A percentile compares a stretch with the other conserved stretches of the same genome.
Conservation (phyloP, 2,888 invertebrate genomes). For the Meghimatium bilineatum region DNA sequence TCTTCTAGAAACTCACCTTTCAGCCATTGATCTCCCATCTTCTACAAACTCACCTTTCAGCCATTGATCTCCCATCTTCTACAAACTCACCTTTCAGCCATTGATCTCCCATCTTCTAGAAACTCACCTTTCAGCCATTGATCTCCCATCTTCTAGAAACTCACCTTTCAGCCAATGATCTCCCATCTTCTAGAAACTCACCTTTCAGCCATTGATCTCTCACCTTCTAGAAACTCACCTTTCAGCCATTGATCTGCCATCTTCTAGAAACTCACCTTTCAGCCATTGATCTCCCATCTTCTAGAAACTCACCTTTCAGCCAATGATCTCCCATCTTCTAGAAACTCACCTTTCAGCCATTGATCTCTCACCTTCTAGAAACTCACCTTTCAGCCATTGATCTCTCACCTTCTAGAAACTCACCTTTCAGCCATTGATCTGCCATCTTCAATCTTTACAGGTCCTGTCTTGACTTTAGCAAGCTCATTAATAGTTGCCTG, state of each 20-base stretch:
- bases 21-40: conserved; percentile 97
- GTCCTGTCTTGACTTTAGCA: conserved; percentile 98
- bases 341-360: conserved; percentile 92
- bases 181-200: conserved; percentile 88
- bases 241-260: conserved; percentile 97
- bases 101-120: conserved; percentile 94
- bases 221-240: conserved; percentile 89
- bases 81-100: conserved; percentile 91
- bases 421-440: conserved; percentile 95
- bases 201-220: conserved; percentile 97
- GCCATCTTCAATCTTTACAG: conserved; percentile 97
- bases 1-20: conserved; percentile 89
- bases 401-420: conserved; percentile 85
- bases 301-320: conserved; percentile 88
- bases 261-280: conserved; percentile 88
- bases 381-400: conserved; percentile 93
- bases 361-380: conserved; percentile 93
- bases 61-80: conserved; percentile 98
- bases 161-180: conserved; percentile 95
- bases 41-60: conserved; percentile 89
- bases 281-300: conserved; percentile 98
- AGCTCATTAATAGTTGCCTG: conserved; percentile 80
- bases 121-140: conserved; percentile 93
- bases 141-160: conserved; percentile 91
- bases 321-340: conserved; percentile 96